Percentiles rank a stretch among this genome's conserved stretches.
These are phyloP conservation scores for Entosphenus tridentatus DNA, from an alignment of 2,113 vertebrate genomes.

Conservation along the genomic window DNA sequence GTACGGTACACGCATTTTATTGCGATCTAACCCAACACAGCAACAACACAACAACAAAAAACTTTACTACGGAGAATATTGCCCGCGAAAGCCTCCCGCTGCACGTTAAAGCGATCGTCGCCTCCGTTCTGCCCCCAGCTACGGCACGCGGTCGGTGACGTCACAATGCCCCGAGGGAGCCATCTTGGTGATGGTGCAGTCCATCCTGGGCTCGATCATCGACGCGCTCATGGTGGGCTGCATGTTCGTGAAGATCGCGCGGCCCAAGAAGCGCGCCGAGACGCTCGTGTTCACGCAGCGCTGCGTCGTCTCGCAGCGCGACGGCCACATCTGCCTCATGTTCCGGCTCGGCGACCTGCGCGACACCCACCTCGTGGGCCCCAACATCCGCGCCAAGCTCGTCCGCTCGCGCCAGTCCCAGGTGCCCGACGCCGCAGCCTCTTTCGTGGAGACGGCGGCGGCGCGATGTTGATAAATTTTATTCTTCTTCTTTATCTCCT, in stretches of 20 bases:
- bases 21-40: no score
- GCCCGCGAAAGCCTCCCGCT: no score
- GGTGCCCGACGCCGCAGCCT: no score
- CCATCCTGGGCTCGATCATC: constrained; percentile 40
- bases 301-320: constrained; percentile 33
- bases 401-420: constrained; percentile 25
- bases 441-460: no score
- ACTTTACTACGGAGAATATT: no score
- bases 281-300: constrained; percentile 50
- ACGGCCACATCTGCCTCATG: constrained; percentile 36
- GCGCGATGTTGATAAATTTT: no score
- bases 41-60: no score
- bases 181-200: constrained; percentile 35
- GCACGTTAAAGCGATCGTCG: no score
- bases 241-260: constrained; percentile 57
- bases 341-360: constrained; percentile 43
- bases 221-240: constrained; percentile 49
- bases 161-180: constrained; percentile 31
- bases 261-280: constrained; percentile 43
- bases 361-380: constrained; percentile 50
- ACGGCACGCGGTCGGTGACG: constrained; percentile 36
- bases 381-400: constrained; percentile 45
- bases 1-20: no score
- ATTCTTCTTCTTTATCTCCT: no score
- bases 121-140: no score